Evolutionary conservation across 2,888 invertebrate genomes (phyloP), one percentile per base, ranked within the genome.

Genomic region (Phorcus lineatus): DNA sequence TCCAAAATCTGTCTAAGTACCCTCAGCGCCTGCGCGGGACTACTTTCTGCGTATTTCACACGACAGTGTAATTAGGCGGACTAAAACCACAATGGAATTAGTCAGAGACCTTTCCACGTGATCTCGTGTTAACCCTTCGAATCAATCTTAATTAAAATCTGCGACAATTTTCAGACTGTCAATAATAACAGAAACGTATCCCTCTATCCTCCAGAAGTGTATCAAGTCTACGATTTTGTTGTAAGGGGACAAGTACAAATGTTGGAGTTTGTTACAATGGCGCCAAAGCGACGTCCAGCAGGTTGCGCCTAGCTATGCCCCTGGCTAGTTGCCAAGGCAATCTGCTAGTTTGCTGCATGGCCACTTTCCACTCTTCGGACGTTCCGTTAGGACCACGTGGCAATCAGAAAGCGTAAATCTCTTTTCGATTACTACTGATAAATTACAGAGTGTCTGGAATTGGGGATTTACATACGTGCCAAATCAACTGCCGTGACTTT

Each of bases 381-480:
- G 7, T 22, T 24, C 62, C 28, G 62, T 24, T 40, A 70, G 36
- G 70, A 62, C 62, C 28, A 28, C 62, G 28, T 62, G 24, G 62
- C 62, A 62, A 62, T 62, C 62, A 62, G 62, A 62, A 62, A 62
- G 62, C 28, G 28, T 62, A 62, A 70, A 70, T 70, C 70, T 70
- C 70, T 70, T 70, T 70, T 70, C 70, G 70, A 70, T 70, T 70
- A 70, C 70, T 36, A 70, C 70, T 70, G 70, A 70, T 70, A 70
- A 70, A 70, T 70, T 70, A 70, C 36, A 31, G 36, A 70, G 70
- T 40, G 70, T 70, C 70, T 70, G 70, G 70, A 70, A 36, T 19
- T 19, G 70, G 40, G 36, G 36, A 70, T 70, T 70, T 70, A 70
- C 70, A 70, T 70, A 70, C 70, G 70, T 70, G 70, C 70, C 70